Base-by-base conservation (phyloP, 1,140 invertebrate genomes). In the Drosophila santomea region DNA sequence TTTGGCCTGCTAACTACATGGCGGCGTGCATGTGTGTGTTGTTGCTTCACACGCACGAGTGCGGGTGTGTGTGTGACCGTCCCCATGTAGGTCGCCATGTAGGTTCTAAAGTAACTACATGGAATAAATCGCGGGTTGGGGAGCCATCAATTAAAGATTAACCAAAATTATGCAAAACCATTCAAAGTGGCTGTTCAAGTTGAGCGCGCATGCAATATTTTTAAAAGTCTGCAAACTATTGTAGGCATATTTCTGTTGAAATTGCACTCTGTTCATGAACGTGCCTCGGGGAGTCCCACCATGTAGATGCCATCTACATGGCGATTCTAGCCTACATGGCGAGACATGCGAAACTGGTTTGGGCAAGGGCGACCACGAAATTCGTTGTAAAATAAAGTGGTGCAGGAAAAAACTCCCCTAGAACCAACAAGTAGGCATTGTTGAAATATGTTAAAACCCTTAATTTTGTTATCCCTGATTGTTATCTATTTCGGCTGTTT, bases 241-340 rank as follows among this genome's bases (percentile, higher is more conserved):
- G 23, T 15, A 12, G 11, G 17, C 23, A 15, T 10, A 23, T 50
- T 1, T 11, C 12, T 7, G 3, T 0, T 23, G 11, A 10, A 50
- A 14, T 28, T 36, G 0, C 1, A 38, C 11, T 32, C 15, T 1
- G 14, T 60, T n/a, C 44, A 39, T 10, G 8, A 3, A 17, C 11
- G 41, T 57, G 66, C 17, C 80, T 57, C 12, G 15, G 28, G 67
- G 36, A 85, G 66, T 85, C 80, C 62, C 77, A 77, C 77, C 80
- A 84, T 84, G 80, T 84, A 84, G 54, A 20, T 12, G 0, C 7
- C 15, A 35, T 17, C 57, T 84, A 84, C 80, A 84, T 84, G 80
- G 67, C 55, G 74, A 74, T 84, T 84, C 80, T 85, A 85, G 80
- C 72, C 28, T 84, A 84, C 80, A 84, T 84, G 81, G 61, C 47